These are phyloP conservation scores for Hirtodrosophila cameraria DNA, from an alignment of 2,888 invertebrate genomes.

Conservation along the genomic window DNA sequence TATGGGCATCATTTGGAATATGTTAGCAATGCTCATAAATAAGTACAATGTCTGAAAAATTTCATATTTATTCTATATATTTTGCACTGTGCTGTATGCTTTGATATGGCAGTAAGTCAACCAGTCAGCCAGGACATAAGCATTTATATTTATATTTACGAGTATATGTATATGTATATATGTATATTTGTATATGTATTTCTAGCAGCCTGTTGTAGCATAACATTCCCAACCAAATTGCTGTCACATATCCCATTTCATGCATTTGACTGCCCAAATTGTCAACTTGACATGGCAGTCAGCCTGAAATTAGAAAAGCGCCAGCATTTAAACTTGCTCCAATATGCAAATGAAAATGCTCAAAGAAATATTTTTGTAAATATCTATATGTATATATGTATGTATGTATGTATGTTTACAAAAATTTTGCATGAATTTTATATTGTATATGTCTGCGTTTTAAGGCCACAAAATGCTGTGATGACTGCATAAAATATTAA, in stretches of 20 bases:
- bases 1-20: too few species aligned
- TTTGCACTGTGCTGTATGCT: not conserved
- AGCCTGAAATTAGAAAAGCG: constrained; percentile 71
- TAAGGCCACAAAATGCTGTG: constrained; percentile 71
- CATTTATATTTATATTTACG: constrained; percentile 37
- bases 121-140: constrained; percentile 8
- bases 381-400: constrained; percentile 5
- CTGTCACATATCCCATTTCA: constrained; percentile 64
- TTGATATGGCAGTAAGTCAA: constrained; percentile 27
- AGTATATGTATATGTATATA: too few species aligned
- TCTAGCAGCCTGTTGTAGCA: not conserved
- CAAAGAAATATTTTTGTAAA: constrained; percentile 56
- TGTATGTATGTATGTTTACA: constrained; percentile 1
- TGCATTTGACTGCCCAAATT: constrained; percentile 76
- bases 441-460: constrained; percentile 56
- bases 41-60: constrained; percentile 31
- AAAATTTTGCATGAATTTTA: constrained; percentile 60
- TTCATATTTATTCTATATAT: constrained; percentile 19
- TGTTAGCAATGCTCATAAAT: not conserved
- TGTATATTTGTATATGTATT: too few species aligned
- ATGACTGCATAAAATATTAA: constrained; percentile 75
- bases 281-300: constrained; percentile 71
- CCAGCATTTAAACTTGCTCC: constrained; percentile 70
- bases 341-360: constrained; percentile 62
- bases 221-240: constrained; percentile 31